Evolutionary conservation across 2,888 invertebrate species (phyloP).

Genomic region (Chrysolina oricalcia): DNA sequence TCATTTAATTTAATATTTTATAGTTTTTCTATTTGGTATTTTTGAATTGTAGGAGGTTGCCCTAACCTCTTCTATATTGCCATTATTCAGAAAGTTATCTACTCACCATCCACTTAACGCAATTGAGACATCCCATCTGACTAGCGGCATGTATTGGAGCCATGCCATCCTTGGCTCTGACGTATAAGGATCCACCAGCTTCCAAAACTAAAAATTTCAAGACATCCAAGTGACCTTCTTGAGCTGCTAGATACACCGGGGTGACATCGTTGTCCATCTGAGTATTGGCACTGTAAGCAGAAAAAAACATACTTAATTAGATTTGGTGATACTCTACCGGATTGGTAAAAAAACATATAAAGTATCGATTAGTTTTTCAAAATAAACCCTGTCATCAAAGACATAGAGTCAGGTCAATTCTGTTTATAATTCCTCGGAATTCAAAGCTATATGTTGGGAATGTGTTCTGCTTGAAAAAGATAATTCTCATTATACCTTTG

Average conservation of each 20-base stretch:
- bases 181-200: slow-evolving; percentile 87
- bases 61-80: neutral
- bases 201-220: slow-evolving; percentile 88
- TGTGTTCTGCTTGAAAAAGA: too few relatives aligned
- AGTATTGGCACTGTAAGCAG: slow-evolving; percentile 85
- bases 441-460: too few relatives aligned
- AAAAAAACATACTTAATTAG: neutral
- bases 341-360: too few relatives aligned
- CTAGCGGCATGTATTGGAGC: slow-evolving; percentile 92
- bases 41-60: too few relatives aligned
- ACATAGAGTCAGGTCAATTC: too few relatives aligned
- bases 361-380: too few relatives aligned
- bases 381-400: too few relatives aligned
- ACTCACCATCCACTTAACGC: slow-evolving; percentile 92
- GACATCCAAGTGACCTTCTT: slow-evolving; percentile 91
- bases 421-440: too few relatives aligned
- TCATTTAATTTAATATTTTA: too few relatives aligned
- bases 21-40: too few relatives aligned
- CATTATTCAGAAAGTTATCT: neutral
- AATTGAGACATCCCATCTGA: slow-evolving; percentile 90
- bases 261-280: slow-evolving; percentile 95
- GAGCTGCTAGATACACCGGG: slow-evolving; percentile 90
- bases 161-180: slow-evolving; percentile 92
- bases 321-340: neutral
- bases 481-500: too few relatives aligned